phyloP scores from a whole-genome alignment of 2,113 vertebrate genomes.

The Gasterosteus aculeatus region DNA sequence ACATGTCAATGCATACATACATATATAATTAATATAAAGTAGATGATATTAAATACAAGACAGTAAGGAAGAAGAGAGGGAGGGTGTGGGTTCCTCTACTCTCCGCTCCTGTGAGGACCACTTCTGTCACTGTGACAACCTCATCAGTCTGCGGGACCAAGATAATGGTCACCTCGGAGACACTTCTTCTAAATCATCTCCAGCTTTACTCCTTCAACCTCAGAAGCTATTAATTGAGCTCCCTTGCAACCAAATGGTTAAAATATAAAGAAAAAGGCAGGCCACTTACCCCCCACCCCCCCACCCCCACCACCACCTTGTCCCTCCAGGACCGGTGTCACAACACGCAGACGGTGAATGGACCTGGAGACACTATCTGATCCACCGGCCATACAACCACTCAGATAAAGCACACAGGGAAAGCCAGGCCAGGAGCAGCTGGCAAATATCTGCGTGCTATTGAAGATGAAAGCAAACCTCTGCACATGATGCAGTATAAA shows the following conservation, averaged over 20 bases:
- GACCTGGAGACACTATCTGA: slow-evolving; percentile 22
- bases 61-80: background rate
- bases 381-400: slow-evolving; percentile 10
- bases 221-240: slow-evolving; percentile 21
- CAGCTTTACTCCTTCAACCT: background rate
- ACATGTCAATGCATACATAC: no score
- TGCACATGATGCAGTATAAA: slow-evolving; percentile 1
- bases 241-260: slow-evolving; percentile 9
- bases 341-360: slow-evolving; percentile 34
- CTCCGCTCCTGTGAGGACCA: background rate
- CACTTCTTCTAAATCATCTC: slow-evolving; percentile 46
- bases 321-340: slow-evolving; percentile 25
- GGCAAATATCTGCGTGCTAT: slow-evolving; percentile 6
- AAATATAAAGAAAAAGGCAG: slow-evolving; percentile 20
- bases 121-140: slow-evolving; percentile 40
- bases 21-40: slow-evolving; percentile 5
- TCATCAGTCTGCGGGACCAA: slow-evolving; percentile 33
- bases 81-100: background rate
- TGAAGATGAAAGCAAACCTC: slow-evolving; percentile 9
- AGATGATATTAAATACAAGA: slow-evolving; percentile 41
- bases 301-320: background rate
- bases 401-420: slow-evolving; percentile 17
- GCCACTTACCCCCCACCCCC: background rate
- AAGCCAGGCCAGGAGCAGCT: slow-evolving; percentile 23
- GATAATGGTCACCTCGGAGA: slow-evolving; percentile 51